Base-by-base conservation (phyloP, 1,140 invertebrate species). In the Calosoma granatense region DNA sequence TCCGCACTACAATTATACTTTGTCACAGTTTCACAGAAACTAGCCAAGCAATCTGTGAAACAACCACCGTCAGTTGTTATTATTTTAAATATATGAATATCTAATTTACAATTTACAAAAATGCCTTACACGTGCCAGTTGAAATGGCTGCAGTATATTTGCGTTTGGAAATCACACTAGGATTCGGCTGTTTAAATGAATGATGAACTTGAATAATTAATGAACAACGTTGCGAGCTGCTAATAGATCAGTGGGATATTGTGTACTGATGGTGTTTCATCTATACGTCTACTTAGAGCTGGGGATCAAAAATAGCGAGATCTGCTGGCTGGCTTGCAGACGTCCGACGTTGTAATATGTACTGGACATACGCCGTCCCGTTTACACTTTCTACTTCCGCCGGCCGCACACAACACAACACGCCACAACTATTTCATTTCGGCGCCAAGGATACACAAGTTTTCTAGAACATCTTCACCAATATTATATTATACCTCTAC, bases 21-120 rank as follows among this genome's bases (percentile, higher is more conserved):
- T 23, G 55, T 58, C 57, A 58, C 57, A 56, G 56, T 47, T 55
- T 57, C 55, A 54, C 54, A 51, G 22, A 51, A 54, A 54, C n/a
- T 56, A 56, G 51, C 19, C 51, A 60, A 60, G 57, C 55, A 55
- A 54, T 56, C 23, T 56, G 11, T 20, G 54, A 43, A 3, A 3
- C 15, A 26, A 20, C 59, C 30, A 53, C 54, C 26, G 59, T 60
- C 59, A 53, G 52, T 57, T 57, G 53, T 57, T 15, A 57, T 41
- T n/a, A n/a, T n/a, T n/a, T n/a, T n/a, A n/a, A n/a, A n/a, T n/a
- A n/a, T n/a, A n/a, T n/a, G n/a, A n/a, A n/a, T n/a, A n/a, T n/a
- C n/a, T n/a, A n/a, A n/a, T n/a, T n/a, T n/a, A n/a, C n/a, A n/a
- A n/a, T n/a, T n/a, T n/a, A n/a, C n/a, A n/a, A n/a, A n/a, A n/a